Evolutionary conservation across 2,888 invertebrate genomes (phyloP), one percentile per base, ranked within the genome.

Genomic region (Tyria jacobaeae): DNA sequence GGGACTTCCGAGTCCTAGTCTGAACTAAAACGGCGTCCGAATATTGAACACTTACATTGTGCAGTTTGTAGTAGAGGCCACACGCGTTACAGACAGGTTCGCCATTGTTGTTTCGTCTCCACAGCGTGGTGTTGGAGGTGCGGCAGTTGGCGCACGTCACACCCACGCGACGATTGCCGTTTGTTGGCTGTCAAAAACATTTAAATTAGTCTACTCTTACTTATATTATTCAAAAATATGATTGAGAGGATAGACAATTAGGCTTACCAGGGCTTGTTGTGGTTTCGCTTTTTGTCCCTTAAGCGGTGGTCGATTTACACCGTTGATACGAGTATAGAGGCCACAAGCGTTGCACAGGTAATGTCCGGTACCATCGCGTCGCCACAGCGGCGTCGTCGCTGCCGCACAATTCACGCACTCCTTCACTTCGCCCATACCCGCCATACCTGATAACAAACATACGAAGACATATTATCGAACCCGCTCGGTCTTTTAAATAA

Each of bases 281-380:
- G 95, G 95, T 87, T 96, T 96, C 76, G 95, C 94, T 84, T 95
- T 95, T 81, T 95, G 95, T 59, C 95, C 95, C 84, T 97, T 96
- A 73, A 94, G 89, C 55, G 94, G 94, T 63, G 97, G 97, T 72
- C 98, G 94, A 92, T 97, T 97, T 86, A 97, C 95, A 76, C 95
- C 95, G 87, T 95, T 95, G 89, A 95, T 95, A 85, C 95, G 94
- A 83, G 90, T 94, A 95, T 99, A 99, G 80, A 99, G 97, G 82
- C 99, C 99, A 94, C 99, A 99, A 75, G 99, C 99, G 95, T 99
- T 99, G 96, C 99, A 99, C 83, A 99, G 96, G 95, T 99, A 99
- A 95, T 99, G 99, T 73, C 99, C 99, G 83, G 98, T 99, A 90
- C 98, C 98, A 95, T 99, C 99, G 89, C 99, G 96, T 78, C 99